Evolutionary conservation across 1,140 invertebrate species (phyloP).

Genomic region (Saccostrea cuccullata): DNA sequence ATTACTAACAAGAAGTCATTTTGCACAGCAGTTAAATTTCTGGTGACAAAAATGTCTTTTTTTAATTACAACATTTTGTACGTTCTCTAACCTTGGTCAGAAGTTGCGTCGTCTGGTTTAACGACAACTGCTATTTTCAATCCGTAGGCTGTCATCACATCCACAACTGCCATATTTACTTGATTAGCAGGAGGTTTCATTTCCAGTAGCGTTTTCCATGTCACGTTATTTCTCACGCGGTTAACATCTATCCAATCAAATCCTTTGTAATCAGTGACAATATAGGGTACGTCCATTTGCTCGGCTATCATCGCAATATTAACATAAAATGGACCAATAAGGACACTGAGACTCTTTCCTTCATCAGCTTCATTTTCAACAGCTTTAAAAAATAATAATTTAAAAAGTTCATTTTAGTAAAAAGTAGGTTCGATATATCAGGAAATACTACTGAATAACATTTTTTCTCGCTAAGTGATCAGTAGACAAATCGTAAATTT

Average conservation of each 20-base stretch:
- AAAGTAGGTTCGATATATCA: no score
- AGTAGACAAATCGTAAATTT: no score
- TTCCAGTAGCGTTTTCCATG: constrained; percentile 69
- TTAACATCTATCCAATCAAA: constrained; percentile 72
- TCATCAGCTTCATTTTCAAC: not conserved
- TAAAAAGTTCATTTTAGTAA: not conserved
- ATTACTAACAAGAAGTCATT: no score
- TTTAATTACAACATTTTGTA: not conserved
- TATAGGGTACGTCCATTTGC: constrained; percentile 66
- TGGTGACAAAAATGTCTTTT: no score
- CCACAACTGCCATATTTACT: constrained; percentile 71
- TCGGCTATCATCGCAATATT: constrained; percentile 73
- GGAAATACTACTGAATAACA: no score
- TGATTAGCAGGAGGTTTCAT: constrained; percentile 67
- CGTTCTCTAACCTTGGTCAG: constrained; percentile 68
- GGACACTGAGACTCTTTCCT: constrained; percentile 53
- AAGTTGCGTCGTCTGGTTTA: constrained; percentile 68
- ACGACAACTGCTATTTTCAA: constrained; percentile 70
- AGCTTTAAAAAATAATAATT: not conserved
- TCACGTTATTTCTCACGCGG: constrained; percentile 63
- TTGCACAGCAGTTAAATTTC: no score
- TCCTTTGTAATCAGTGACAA: constrained; percentile 74
- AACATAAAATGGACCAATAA: constrained; percentile 74
- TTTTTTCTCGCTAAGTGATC: no score
- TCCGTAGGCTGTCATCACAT: constrained; percentile 63